Base-by-base conservation (phyloP, 2,113 vertebrate genomes). In the Steatornis caripensis region DNA sequence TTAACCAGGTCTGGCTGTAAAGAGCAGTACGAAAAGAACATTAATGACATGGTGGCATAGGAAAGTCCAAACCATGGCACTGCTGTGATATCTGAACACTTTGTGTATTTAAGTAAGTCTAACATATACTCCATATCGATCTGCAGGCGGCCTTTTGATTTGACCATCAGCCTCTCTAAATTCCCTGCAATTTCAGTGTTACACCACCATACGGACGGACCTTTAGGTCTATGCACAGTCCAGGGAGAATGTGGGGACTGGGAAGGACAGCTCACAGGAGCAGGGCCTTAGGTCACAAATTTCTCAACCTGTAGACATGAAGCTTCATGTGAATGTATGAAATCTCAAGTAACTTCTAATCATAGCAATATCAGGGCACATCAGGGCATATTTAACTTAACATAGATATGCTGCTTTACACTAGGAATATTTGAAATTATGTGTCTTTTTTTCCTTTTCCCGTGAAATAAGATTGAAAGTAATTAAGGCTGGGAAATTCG, bases 401-500 rank as follows among this genome's bases (percentile, higher is more conserved):
- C 51, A 46, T 5, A 18, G 37, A 75, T 34, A 64, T 5, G 7
- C 3, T 71, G 12, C 18, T 83, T 48, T n/a, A 48, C 9, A 39
- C 14, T 14, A 68, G 39, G 7, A 86, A 70, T 61, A 64, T 71
- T 71, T 91, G 36, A 84, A 94, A 96, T 75, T 20, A 27, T 5
- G 8, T 46, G 19, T 10, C 23, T 36, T 76, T 43, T 75, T 79
- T 70, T 27, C 23, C 32, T 62, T 87, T 93, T 78, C 11, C 49
- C 7, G 2, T 61, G 37, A 69, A 79, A 82, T 68, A 43, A 0
- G 1, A 49, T 64, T 22, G 66, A 88, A 87, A 93, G 46, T 54
- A 93, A 75, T 78, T 87, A 49, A 89, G 62, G 41, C 57, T 66
- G 70, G 29, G 58, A 96, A 96, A 95, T 76, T 91, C 4, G 0